Percentiles rank a stretch among this genome's conserved stretches.
phyloP scores from a whole-genome alignment of 2,797 vertebrate species.

The Meriones psammophilus region DNA sequence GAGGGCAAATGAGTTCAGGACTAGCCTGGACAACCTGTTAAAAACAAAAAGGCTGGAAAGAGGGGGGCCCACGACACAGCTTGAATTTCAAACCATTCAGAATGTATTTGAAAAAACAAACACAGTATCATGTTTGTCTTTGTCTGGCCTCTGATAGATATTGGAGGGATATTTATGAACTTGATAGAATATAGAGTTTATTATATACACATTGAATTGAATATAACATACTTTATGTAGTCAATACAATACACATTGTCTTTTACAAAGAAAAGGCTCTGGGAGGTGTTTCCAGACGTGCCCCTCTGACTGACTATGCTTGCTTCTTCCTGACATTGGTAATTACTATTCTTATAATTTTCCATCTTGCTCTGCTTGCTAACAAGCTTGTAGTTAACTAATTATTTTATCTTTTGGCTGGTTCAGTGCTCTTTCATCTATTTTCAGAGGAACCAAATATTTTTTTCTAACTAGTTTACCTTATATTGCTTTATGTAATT shows the following conservation, averaged over 20 bases:
- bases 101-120: background rate
- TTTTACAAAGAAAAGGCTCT: background rate
- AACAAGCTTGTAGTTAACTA: background rate
- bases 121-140: background rate
- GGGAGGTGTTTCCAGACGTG: background rate
- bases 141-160: background rate
- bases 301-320: background rate
- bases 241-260: background rate
- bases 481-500: constrained; percentile 20
- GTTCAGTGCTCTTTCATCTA: background rate
- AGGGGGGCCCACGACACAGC: background rate
- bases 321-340: background rate
- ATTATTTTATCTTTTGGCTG: background rate
- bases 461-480: constrained; percentile 8
- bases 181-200: background rate
- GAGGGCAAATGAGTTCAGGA: background rate
- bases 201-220: background rate
- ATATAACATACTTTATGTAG: background rate
- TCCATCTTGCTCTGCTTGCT: background rate
- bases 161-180: background rate
- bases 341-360: constrained; percentile 1
- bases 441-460: constrained; percentile 9
- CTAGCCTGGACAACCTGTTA: background rate
- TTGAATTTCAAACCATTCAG: constrained; percentile 6
- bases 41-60: background rate